Conservation (phyloP, 2,797 vertebrate species). For the Pitangus sulphuratus region DNA sequence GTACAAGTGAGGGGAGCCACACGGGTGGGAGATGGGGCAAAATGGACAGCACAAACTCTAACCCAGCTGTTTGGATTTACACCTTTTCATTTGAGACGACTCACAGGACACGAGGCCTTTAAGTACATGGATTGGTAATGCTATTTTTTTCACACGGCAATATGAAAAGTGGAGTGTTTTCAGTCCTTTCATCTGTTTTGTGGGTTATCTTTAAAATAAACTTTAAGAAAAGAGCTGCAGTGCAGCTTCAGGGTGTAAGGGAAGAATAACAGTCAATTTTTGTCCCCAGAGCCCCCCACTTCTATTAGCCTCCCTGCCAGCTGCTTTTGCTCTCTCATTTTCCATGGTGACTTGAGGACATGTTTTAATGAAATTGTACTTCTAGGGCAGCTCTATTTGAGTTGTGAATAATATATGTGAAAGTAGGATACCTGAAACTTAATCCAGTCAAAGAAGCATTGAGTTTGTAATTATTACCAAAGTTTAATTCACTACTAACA, state of each 20-base stretch:
- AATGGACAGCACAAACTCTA: neutral
- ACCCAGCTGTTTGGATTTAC: neutral
- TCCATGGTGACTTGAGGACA: slow-evolving; percentile 22
- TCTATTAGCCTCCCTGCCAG: neutral
- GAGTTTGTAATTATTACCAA: neutral
- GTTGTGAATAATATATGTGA: slow-evolving; percentile 22
- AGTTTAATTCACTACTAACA: slow-evolving; percentile 6
- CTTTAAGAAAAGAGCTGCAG: neutral
- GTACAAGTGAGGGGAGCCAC: neutral
- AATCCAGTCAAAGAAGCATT: neutral
- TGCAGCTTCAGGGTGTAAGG: neutral
- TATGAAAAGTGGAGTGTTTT: neutral
- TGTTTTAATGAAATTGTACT: slow-evolving; percentile 42
- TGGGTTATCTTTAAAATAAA: slow-evolving; percentile 4
- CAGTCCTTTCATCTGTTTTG: neutral
- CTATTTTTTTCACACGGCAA: neutral
- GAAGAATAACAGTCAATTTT: neutral
- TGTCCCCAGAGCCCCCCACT: neutral
- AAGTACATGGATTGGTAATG: neutral
- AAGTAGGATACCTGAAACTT: slow-evolving; percentile 28
- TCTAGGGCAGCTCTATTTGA: slow-evolving; percentile 21
- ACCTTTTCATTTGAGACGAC: neutral
- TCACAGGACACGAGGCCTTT: neutral
- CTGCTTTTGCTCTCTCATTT: neutral
- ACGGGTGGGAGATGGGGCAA: neutral